These are phyloP conservation scores for Leptarthrus brevirostris DNA, from an alignment of 2,888 invertebrate genomes.

Conservation along the genomic window DNA sequence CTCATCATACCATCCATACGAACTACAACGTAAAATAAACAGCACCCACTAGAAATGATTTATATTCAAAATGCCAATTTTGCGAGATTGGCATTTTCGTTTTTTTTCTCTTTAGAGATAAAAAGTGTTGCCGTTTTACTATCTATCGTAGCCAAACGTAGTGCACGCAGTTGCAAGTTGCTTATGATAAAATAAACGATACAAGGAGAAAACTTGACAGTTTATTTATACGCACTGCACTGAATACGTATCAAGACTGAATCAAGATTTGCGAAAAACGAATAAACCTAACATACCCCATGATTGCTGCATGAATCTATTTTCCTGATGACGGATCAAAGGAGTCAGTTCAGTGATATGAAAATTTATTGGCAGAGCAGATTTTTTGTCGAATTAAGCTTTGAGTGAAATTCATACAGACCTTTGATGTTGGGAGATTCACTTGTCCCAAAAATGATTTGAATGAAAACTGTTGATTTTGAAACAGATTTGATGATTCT, in stretches of 20 bases:
- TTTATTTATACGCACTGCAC: constrained; percentile 13
- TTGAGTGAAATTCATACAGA: no score
- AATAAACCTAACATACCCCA: constrained; percentile 6
- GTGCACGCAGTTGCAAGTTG: not conserved
- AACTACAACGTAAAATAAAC: no score
- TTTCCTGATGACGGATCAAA: constrained; percentile 53
- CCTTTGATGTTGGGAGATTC: not conserved
- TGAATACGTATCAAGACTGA: not conserved
- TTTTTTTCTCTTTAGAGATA: no score
- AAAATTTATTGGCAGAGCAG: constrained; percentile 50
- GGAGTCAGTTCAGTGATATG: constrained; percentile 45
- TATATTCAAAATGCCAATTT: no score
- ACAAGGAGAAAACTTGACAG: not conserved
- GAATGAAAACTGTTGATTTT: no score
- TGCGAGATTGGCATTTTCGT: no score
- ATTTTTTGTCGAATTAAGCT: constrained; percentile 27
- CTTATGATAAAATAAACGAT: constrained; percentile 3
- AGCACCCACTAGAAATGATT: no score
- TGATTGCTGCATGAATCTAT: constrained; percentile 46
- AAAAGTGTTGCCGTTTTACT: not conserved
- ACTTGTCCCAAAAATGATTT: not conserved
- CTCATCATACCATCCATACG: no score
- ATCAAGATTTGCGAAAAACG: not conserved
- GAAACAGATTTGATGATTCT: no score
- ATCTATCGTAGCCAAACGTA: not conserved